phyloP scores from a whole-genome alignment of 2,113 vertebrate genomes.

The Tringa solitaria region DNA sequence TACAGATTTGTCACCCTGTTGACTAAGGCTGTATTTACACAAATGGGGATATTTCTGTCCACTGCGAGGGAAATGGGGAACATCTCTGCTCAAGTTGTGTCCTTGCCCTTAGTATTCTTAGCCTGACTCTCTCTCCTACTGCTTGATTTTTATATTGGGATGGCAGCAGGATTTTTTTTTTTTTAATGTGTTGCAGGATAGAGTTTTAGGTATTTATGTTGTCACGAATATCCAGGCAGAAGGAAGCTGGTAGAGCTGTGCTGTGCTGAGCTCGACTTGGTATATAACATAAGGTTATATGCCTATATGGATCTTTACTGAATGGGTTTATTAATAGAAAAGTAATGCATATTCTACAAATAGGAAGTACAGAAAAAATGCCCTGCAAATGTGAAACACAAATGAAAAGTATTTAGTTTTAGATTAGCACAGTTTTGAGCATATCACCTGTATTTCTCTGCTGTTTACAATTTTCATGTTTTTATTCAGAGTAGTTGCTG shows the following conservation, averaged over 20 bases:
- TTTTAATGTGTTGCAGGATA: not conserved
- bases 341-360: not conserved
- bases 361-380: not conserved
- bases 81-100: not conserved
- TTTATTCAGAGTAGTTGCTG: not conserved
- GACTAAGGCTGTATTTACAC: constrained; percentile 49
- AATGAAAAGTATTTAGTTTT: not conserved
- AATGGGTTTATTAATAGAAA: not conserved
- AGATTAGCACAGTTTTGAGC: not conserved
- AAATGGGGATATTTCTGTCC: constrained; percentile 43
- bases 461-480: not conserved
- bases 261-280: not conserved
- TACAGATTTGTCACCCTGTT: constrained; percentile 36
- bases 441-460: not conserved
- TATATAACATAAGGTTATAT: not conserved
- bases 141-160: not conserved
- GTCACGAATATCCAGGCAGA: not conserved
- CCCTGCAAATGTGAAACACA: not conserved
- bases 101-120: not conserved
- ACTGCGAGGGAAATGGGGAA: not conserved
- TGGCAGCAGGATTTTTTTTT: not conserved
- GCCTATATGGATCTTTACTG: not conserved
- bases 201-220: not conserved
- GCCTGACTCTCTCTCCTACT: not conserved
- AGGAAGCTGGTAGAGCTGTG: not conserved